These are phyloP conservation scores for Ciconia maguari DNA, from an alignment of 2,113 vertebrate genomes.

Conservation along the genomic window DNA sequence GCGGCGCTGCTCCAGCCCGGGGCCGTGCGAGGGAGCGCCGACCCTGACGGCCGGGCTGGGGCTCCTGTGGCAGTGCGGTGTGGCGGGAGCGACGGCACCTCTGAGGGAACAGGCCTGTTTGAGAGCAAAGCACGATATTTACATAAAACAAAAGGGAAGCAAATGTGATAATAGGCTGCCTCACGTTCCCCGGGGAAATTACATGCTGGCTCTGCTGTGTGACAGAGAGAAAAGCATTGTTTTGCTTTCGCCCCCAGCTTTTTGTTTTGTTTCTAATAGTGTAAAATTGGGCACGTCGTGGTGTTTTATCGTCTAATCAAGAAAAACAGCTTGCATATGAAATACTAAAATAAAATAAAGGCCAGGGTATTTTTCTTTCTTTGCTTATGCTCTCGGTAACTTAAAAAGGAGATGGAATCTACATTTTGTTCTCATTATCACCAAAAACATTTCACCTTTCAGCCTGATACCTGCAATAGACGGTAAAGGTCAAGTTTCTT, in stretches of 20 bases:
- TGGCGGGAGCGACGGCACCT: rapidly evolving
- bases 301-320: not conserved
- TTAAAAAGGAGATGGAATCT: not conserved
- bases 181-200: rapidly evolving
- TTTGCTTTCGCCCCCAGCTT: not conserved
- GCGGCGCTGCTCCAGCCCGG: rapidly evolving
- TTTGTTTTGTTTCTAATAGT: not conserved
- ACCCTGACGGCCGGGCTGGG: rapidly evolving
- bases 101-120: not conserved
- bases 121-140: not conserved
- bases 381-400: not conserved
- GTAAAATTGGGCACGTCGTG: not conserved
- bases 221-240: not conserved
- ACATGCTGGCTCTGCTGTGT: not conserved
- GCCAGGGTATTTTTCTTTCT: not conserved
- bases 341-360: conserved; percentile 25
- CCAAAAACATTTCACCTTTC: not conserved
- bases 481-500: conserved; percentile 6
- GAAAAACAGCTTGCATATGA: not conserved
- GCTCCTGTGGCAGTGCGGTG: rapidly evolving
- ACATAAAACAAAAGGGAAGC: not conserved
- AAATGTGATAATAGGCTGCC: not conserved
- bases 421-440: not conserved
- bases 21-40: not conserved
- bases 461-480: not conserved